phyloP scores from a whole-genome alignment of 64 coral and sea anemone species.

The Montipora capricornis region DNA sequence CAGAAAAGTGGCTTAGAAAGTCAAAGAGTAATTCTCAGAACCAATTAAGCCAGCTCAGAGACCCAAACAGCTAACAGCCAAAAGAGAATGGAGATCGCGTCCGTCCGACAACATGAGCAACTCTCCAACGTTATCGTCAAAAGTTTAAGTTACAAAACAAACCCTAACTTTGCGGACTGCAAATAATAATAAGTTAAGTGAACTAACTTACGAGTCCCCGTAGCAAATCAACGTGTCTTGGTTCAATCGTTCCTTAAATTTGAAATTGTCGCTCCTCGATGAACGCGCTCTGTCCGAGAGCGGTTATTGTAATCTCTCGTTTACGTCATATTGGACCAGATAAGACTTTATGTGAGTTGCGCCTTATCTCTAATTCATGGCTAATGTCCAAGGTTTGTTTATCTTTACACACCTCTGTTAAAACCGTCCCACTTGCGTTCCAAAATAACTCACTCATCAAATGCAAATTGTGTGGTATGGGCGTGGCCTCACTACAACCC shows the following conservation, averaged over 20 bases:
- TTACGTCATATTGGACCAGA: not conserved
- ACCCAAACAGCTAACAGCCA: not conserved
- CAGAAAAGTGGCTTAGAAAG: not conserved
- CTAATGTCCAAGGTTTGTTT: slow-evolving; percentile 41
- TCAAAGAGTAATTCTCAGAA: not conserved
- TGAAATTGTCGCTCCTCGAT: not conserved
- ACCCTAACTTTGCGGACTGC: not conserved
- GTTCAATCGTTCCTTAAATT: not conserved
- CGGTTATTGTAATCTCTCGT: not conserved
- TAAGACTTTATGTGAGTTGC: not conserved
- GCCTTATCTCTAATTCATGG: not conserved
- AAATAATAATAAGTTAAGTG: not conserved
- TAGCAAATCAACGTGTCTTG: not conserved
- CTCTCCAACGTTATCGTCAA: not conserved
- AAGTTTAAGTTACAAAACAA: slow-evolving; percentile 41
- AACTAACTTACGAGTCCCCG: not conserved
- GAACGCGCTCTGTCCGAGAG: not conserved
- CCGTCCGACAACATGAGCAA: not conserved
- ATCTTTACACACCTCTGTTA: slow-evolving; percentile 20
- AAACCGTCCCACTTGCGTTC: not conserved
- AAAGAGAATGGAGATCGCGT: not conserved
- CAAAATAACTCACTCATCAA: slow-evolving; percentile 28
- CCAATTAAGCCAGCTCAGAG: not conserved
- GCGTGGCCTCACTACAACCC: slow-evolving; percentile 5
- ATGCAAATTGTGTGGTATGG: not conserved